These are phyloP conservation scores for Caenorhabditis latens DNA, from an alignment of 1,140 invertebrate species.

Conservation along the genomic window DNA sequence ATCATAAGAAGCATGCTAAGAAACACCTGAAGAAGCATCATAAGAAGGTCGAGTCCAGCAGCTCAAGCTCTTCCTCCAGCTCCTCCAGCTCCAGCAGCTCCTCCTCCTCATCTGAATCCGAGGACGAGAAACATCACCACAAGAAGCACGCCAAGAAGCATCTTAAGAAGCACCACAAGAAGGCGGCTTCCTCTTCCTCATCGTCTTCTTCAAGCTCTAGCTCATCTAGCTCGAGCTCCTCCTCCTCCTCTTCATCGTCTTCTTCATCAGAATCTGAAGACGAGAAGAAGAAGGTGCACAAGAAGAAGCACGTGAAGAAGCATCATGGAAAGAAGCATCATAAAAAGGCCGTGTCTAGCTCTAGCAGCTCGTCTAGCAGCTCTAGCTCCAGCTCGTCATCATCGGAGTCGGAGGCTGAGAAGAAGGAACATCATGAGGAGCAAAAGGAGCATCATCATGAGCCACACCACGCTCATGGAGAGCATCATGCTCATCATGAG, in stretches of 20 bases:
- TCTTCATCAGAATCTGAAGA: slow-evolving; percentile 18
- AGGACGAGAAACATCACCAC: slow-evolving; percentile 24
- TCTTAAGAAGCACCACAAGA: background rate
- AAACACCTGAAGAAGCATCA: slow-evolving; percentile 23
- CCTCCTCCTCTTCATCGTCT: background rate
- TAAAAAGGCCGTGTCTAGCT: background rate
- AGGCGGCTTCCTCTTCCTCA: background rate
- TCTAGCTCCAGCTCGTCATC: background rate
- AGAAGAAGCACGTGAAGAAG: background rate
- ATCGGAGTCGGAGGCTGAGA: background rate
- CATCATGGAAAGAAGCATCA: background rate
- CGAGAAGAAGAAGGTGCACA: slow-evolving; percentile 10
- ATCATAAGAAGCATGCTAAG: slow-evolving; percentile 29
- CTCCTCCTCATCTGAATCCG: background rate
- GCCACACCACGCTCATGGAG: background rate
- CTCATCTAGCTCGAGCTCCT: background rate
- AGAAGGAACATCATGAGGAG: background rate
- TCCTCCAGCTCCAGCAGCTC: slow-evolving; percentile 2
- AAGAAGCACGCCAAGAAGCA: slow-evolving; percentile 37
- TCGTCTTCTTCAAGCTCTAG: background rate
- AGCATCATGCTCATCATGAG: background rate
- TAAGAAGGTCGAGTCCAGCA: background rate
- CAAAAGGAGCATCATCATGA: background rate
- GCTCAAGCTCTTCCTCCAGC: background rate
- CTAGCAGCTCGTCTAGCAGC: background rate